Percentiles rank a stretch among this genome's conserved stretches.
phyloP scores from a whole-genome alignment of 2,797 vertebrate species.

The Hyperoplus immaculatus region DNA sequence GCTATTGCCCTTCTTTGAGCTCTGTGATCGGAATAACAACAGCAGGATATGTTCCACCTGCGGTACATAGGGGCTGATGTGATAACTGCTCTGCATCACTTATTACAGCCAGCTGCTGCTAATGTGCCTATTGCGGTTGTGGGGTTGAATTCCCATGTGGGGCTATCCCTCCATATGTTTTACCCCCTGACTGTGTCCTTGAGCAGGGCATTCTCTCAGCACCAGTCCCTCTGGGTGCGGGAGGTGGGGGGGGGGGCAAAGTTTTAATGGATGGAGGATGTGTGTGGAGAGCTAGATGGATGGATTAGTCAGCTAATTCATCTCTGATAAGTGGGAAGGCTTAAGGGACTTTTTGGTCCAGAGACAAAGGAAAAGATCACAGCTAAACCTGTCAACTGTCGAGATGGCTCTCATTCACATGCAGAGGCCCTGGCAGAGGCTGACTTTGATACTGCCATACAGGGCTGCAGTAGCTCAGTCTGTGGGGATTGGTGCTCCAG shows the following conservation, averaged over 20 bases:
- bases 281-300: constrained; percentile 72
- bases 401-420: constrained; percentile 56
- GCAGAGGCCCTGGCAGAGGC: constrained; percentile 22
- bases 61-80: constrained; percentile 44
- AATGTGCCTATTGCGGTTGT: constrained; percentile 75
- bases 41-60: constrained; percentile 56
- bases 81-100: constrained; percentile 61
- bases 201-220: constrained; percentile 77
- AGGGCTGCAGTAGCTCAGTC: background rate
- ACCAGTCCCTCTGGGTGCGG: constrained; percentile 62
- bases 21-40: constrained; percentile 59
- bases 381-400: constrained; percentile 61
- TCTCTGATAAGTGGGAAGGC: constrained; percentile 81
- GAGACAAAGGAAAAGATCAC: constrained; percentile 70
- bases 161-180: constrained; percentile 74
- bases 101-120: constrained; percentile 60
- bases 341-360: constrained; percentile 50
- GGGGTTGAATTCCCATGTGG: constrained; percentile 76
- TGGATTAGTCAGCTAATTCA: constrained; percentile 81
- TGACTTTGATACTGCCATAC: constrained; percentile 44
- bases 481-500: background rate
- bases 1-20: constrained; percentile 38
- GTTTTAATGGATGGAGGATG: constrained; percentile 75
- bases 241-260: constrained; percentile 54
- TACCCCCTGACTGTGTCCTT: constrained; percentile 76